These are phyloP conservation scores for Chitala chitala DNA, from an alignment of 2,113 vertebrate genomes.

Conservation along the genomic window DNA sequence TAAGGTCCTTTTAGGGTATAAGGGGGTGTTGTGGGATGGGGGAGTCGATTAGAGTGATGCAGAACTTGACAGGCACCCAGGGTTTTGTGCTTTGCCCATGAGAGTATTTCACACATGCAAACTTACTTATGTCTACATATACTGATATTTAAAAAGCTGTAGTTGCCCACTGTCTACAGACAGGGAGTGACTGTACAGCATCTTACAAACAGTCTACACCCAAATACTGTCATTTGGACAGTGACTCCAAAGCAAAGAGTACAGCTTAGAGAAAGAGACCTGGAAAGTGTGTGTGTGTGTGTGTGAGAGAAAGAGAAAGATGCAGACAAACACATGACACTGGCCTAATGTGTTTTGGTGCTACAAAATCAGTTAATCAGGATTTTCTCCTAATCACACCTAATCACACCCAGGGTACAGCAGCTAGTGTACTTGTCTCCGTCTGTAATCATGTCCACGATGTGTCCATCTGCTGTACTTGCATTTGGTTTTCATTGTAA, in stretches of 20 bases:
- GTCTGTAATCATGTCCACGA: not conserved
- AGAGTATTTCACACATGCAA: no score
- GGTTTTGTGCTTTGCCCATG: no score
- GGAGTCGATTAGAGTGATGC: no score
- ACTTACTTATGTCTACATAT: no score
- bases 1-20: not conserved
- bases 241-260: slow-evolving; percentile 18
- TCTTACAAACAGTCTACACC: not conserved
- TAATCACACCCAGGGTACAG: not conserved
- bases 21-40: no score
- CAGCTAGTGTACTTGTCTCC: not conserved
- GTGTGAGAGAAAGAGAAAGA: slow-evolving; percentile 5
- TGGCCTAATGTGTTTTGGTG: slow-evolving; percentile 33
- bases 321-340: slow-evolving; percentile 32
- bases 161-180: not conserved
- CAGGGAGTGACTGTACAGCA: not conserved
- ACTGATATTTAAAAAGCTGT: not conserved
- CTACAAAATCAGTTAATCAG: not conserved
- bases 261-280: not conserved
- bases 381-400: not conserved
- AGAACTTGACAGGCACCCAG: no score
- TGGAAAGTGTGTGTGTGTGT: slow-evolving; percentile 2
- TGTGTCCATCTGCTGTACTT: not conserved
- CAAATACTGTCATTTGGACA: not conserved
- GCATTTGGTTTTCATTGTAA: not conserved